A percentile compares a stretch with the other conserved stretches of the same genome.
Evolutionary conservation across 2,888 invertebrate genomes (phyloP).

Genomic region (Scrobipalpa costella): DNA sequence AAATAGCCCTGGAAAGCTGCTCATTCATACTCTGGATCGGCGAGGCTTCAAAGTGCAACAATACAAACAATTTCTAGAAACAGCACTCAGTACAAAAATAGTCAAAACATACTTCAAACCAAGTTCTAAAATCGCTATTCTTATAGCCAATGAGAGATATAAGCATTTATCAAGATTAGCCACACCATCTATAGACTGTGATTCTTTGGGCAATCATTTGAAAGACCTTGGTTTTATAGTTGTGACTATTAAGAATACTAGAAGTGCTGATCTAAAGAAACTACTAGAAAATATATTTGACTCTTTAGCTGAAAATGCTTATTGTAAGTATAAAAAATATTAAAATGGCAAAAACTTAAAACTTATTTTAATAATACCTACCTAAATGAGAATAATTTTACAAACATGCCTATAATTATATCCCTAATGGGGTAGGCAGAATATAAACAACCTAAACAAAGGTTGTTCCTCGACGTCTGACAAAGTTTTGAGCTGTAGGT

Average conservation of each 20-base stretch:
- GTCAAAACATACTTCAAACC: slow-evolving; percentile 62
- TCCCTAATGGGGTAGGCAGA: too few species aligned
- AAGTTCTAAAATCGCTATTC: slow-evolving; percentile 66
- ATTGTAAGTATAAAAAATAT: slow-evolving; percentile 67
- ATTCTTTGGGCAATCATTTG: slow-evolving; percentile 57
- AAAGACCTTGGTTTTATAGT: slow-evolving; percentile 64
- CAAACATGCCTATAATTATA: too few species aligned
- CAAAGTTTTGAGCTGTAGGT: too few species aligned
- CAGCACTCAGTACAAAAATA: slow-evolving; percentile 46
- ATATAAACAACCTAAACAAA: too few species aligned
- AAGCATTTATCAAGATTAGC: slow-evolving; percentile 60
- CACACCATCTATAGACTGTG: slow-evolving; percentile 71
- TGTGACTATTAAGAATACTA: slow-evolving; percentile 59
- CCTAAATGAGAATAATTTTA: too few species aligned
- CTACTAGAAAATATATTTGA: slow-evolving; percentile 52
- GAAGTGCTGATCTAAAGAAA: slow-evolving; percentile 49
- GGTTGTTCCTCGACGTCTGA: too few species aligned
- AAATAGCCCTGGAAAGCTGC: slow-evolving; percentile 60
- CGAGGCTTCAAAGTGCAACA: slow-evolving; percentile 52
- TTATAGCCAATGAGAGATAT: slow-evolving; percentile 72
- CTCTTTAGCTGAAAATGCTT: slow-evolving; percentile 63
- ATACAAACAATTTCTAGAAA: slow-evolving; percentile 49
- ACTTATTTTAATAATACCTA: too few species aligned
- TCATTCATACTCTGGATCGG: slow-evolving; percentile 62
- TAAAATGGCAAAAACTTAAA: too few species aligned